Evolutionary conservation across 2,113 vertebrate species (phyloP), one percentile per base, ranked within the genome.

Genomic region (Bungarus multicinctus): DNA sequence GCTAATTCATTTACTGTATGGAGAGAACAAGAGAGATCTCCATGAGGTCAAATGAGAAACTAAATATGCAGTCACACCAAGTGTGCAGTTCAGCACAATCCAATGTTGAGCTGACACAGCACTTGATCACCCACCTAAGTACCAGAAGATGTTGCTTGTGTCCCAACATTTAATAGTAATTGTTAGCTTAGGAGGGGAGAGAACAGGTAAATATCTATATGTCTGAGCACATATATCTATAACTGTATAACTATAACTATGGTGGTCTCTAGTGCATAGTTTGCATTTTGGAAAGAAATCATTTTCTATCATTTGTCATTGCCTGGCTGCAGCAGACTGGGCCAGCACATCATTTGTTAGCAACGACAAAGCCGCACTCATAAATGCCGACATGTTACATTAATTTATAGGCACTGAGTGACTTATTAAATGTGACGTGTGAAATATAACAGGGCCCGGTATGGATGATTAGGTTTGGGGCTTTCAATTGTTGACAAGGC

Each of bases 361-460:
- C 97, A 95, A 97, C 96, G 97, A 97, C 98, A 98, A 98, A 98
- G 98, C 98, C 89, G 2, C 92, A 94, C 97, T 98, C 98, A 98
- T 98, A 98, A 98, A 98, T 92, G 97, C 97, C 96, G 97, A 98
- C 98, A 98, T 98, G 98, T 98, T 98, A 97, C 97, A 98, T 98
- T 98, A 98, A 98, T 98, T 98, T 98, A 98, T 98, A 98, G 98
- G 97, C 97, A 97, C 97, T 98, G 98, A 98, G 98, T 98, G 97
- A 98, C 98, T 98, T 98, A 98, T 98, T 98, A 98, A 98, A 98
- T 98, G 98, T 98, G 98, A 98, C 97, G 97, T 98, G 97, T 98
- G 98, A 98, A 98, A 98, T 98, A 98, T 98, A 98, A 97, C 98
- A 97, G 97, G 96, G 97, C 97, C 97, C 50, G 60, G 97, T 97